Percentiles rank a stretch among this genome's conserved stretches.
Evolutionary conservation across 2,797 vertebrate genomes (phyloP).

Genomic region (Tragelaphus oryx): DNA sequence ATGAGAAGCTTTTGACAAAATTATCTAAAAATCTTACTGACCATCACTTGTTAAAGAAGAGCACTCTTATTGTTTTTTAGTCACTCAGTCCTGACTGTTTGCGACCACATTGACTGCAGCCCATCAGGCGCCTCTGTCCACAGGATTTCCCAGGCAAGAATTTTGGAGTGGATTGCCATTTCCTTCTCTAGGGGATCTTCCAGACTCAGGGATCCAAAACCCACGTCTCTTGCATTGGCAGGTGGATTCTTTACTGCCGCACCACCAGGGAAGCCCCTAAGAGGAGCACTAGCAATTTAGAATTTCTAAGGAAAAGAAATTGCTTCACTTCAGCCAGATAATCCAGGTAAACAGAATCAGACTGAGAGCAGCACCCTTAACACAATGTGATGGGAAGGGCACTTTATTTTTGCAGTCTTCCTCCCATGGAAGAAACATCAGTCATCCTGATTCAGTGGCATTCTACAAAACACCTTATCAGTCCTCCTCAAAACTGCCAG

Average conservation of each 20-base stretch:
- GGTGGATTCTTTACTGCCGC: neutral
- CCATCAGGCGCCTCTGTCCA: neutral
- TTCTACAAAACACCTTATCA: neutral
- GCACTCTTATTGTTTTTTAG: neutral
- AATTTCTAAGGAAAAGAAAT: neutral
- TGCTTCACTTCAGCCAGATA: neutral
- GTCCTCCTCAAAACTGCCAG: neutral
- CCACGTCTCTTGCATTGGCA: neutral
- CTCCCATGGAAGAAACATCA: neutral
- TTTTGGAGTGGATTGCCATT: neutral
- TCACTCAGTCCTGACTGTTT: neutral
- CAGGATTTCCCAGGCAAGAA: neutral
- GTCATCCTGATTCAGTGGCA: neutral
- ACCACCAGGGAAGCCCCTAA: neutral
- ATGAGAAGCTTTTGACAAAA: neutral
- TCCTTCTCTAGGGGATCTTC: neutral
- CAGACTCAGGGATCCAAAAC: neutral
- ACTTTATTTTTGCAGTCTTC: neutral
- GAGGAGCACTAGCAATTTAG: neutral
- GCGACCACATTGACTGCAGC: neutral
- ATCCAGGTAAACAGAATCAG: neutral
- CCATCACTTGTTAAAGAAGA: neutral
- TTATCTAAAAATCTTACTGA: neutral
- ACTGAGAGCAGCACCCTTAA: neutral
- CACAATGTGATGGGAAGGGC: accelerated